These are phyloP conservation scores for Trogon surrucura DNA, from an alignment of 2,113 vertebrate species.

Conservation along the genomic window DNA sequence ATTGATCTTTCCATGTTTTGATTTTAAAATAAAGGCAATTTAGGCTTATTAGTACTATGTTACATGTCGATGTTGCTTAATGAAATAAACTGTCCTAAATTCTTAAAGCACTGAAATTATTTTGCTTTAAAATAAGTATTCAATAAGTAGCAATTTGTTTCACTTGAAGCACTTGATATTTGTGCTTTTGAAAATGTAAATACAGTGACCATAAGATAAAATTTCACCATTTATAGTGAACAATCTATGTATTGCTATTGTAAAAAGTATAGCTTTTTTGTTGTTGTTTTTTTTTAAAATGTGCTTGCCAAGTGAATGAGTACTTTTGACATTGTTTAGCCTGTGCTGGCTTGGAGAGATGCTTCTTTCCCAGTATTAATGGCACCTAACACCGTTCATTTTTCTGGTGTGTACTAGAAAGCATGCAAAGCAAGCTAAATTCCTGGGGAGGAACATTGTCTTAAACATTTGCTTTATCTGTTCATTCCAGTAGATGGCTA, in stretches of 20 bases:
- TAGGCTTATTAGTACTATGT: not conserved
- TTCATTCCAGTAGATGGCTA: constrained; percentile 88
- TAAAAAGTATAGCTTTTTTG: not conserved
- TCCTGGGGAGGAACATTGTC: constrained; percentile 62
- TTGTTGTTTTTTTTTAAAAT: not conserved
- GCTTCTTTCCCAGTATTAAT: constrained; percentile 52
- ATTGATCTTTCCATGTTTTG: not conserved
- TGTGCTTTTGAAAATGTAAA: constrained; percentile 14
- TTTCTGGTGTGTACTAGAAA: constrained; percentile 47
- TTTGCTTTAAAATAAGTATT: constrained; percentile 18
- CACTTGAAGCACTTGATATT: not conserved
- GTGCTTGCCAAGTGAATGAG: not conserved
- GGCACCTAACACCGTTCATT: constrained; percentile 35
- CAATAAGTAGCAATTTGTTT: constrained; percentile 23
- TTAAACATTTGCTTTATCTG: constrained; percentile 76
- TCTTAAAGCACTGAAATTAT: not conserved
- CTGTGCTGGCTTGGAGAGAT: not conserved
- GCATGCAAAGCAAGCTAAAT: constrained; percentile 56
- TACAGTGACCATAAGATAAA: not conserved
- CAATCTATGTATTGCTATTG: not conserved
- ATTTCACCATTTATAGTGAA: not conserved
- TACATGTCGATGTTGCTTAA: not conserved
- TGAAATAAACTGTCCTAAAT: not conserved
- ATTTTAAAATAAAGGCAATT: not conserved
- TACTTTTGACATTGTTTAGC: constrained; percentile 43